Conservation (phyloP, 1,140 invertebrate genomes). For the Pachyrhynchus sulphureomaculatus region DNA sequence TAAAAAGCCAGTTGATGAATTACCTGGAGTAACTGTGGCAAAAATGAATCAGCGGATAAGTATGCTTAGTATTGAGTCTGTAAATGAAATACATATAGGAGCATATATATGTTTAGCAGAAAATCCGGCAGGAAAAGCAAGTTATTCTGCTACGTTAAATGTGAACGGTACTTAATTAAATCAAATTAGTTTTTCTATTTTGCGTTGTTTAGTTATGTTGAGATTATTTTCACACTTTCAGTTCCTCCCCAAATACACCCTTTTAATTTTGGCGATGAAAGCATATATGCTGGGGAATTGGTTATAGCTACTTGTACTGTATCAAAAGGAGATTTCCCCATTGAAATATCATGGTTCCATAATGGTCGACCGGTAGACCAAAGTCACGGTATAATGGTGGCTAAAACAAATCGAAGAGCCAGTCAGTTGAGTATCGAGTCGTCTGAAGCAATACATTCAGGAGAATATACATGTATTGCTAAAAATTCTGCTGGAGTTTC, state of each 20-base stretch:
- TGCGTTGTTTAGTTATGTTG: too few relatives aligned
- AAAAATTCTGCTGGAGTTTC: constrained; percentile 61
- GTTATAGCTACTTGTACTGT: constrained; percentile 64
- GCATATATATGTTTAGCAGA: constrained; percentile 72
- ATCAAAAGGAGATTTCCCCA: constrained; percentile 68
- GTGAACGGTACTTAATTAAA: constrained; percentile 33
- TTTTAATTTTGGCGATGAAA: constrained; percentile 70
- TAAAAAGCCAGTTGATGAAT: constrained; percentile 10
- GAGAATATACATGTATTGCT: constrained; percentile 65
- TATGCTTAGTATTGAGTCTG: constrained; percentile 60
- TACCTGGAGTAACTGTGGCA: constrained; percentile 45
- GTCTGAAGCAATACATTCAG: constrained; percentile 58
- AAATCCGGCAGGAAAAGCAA: constrained; percentile 66
- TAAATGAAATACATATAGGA: constrained; percentile 58
- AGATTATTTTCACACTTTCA: too few relatives aligned
- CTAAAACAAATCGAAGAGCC: constrained; percentile 56
- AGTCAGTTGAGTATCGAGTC: constrained; percentile 62
- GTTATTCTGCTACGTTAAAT: constrained; percentile 31
- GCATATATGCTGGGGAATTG: constrained; percentile 67
- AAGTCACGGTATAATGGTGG: constrained; percentile 50
- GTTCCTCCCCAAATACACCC: constrained; percentile 70
- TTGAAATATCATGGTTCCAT: constrained; percentile 62
- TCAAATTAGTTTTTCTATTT: too few relatives aligned
- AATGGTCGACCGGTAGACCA: constrained; percentile 54
- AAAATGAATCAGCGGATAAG: constrained; percentile 57